Conservation (phyloP, 2,888 invertebrate species). For the Hirudinaria manillensis region DNA sequence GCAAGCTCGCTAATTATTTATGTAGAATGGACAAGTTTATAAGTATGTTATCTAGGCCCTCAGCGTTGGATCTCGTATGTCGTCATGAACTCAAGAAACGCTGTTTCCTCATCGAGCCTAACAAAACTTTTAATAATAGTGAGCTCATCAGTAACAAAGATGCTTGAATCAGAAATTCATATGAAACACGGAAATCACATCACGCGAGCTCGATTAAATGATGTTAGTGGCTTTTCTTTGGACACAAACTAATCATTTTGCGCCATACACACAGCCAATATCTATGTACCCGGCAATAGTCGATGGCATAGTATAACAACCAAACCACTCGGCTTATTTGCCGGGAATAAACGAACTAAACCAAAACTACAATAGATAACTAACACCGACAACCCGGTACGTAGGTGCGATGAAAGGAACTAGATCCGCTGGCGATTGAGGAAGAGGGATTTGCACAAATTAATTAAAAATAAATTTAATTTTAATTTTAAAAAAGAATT, state of each 20-base stretch:
- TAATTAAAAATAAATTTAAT: no score
- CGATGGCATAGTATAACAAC: neutral
- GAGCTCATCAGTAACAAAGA: neutral
- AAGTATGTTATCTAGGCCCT: neutral
- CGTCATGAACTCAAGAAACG: neutral
- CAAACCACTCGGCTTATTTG: conserved; percentile 12
- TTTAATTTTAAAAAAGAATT: no score
- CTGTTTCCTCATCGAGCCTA: neutral
- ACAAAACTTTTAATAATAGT: neutral
- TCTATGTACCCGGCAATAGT: conserved; percentile 13
- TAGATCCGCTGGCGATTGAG: no score
- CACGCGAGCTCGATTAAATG: neutral
- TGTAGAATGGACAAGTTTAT: neutral
- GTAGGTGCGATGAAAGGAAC: no score
- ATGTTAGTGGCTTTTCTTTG: conserved; percentile 8
- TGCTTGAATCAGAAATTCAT: conserved; percentile 1
- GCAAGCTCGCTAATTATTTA: neutral
- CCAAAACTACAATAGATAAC: neutral
- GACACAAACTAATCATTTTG: neutral
- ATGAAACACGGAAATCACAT: conserved; percentile 18
- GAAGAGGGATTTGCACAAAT: no score
- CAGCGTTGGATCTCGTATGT: conserved; percentile 2
- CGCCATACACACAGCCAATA: conserved; percentile 15
- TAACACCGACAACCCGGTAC: no score
- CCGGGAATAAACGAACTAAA: conserved; percentile 1